These are phyloP conservation scores for Myotis brandtii DNA, from an alignment of 2,113 vertebrate species.

Conservation along the genomic window DNA sequence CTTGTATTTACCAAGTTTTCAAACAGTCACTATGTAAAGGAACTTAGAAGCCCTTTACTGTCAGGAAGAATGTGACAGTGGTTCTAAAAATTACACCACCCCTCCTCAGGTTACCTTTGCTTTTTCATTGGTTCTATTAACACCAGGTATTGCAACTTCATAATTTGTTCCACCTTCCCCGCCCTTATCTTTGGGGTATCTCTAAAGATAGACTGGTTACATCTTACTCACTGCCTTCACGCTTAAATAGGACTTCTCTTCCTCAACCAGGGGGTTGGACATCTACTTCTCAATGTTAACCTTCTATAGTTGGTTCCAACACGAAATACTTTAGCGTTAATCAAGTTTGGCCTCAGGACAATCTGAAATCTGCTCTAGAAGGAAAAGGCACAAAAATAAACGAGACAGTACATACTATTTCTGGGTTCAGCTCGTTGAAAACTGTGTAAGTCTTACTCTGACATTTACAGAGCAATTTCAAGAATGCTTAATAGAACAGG, in stretches of 20 bases:
- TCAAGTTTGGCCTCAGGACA: slow-evolving; percentile 42
- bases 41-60: background rate
- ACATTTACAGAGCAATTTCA: slow-evolving; percentile 58
- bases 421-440: background rate
- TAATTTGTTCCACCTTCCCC: background rate
- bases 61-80: background rate
- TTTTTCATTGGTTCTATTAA: background rate
- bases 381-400: slow-evolving; percentile 33
- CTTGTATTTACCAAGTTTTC: background rate
- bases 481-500: slow-evolving; percentile 38
- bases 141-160: background rate
- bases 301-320: slow-evolving; percentile 26
- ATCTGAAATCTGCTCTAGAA: slow-evolving; percentile 36
- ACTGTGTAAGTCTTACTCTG: slow-evolving; percentile 11
- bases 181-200: background rate
- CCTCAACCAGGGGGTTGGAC: background rate
- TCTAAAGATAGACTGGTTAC: background rate
- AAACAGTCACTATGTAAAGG: background rate
- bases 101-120: background rate
- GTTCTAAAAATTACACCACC: background rate
- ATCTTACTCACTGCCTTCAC: background rate
- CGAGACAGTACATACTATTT: background rate
- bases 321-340: slow-evolving; percentile 6
- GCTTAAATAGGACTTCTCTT: background rate
- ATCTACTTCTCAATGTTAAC: background rate